Evolutionary conservation across 2,797 vertebrate species (phyloP).

Genomic region (Atherinosoma microstoma): DNA sequence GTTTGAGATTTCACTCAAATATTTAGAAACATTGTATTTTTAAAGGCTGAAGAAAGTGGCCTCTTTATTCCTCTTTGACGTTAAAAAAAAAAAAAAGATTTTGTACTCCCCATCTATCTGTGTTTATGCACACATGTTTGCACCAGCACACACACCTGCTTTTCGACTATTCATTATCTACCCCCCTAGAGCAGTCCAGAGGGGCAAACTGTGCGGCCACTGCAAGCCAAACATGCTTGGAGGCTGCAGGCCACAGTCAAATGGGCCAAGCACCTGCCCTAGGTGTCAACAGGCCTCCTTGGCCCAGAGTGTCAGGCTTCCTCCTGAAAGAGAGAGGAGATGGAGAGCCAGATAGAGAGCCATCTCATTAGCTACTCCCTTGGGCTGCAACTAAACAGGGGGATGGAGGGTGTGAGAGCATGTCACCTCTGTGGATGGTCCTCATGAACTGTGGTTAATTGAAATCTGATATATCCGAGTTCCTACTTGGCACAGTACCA

Average conservation of each 20-base stretch:
- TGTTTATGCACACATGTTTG: slow-evolving; percentile 24
- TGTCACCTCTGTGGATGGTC: slow-evolving; percentile 72
- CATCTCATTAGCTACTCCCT: slow-evolving; percentile 83
- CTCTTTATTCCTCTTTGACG: slow-evolving; percentile 2
- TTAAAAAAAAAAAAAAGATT: slow-evolving; percentile 13
- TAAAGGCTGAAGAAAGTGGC: slow-evolving; percentile 6
- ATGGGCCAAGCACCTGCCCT: slow-evolving; percentile 78
- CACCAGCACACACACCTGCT: slow-evolving; percentile 45
- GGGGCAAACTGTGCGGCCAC: slow-evolving; percentile 74
- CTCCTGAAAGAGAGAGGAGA: slow-evolving; percentile 70
- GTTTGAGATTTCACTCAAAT: slow-evolving; percentile 19
- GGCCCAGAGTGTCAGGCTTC: slow-evolving; percentile 70
- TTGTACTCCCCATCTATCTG: slow-evolving; percentile 40
- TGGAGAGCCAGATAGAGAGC: slow-evolving; percentile 74
- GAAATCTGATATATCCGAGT: slow-evolving; percentile 81
- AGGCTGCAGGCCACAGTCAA: slow-evolving; percentile 79
- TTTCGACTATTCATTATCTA: slow-evolving; percentile 76
- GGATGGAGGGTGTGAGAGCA: slow-evolving; percentile 68
- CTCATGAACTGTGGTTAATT: slow-evolving; percentile 79
- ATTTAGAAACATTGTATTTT: slow-evolving; percentile 25
- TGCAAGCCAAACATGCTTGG: slow-evolving; percentile 75
- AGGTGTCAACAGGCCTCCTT: slow-evolving; percentile 80
- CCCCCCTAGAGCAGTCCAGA: slow-evolving; percentile 75
- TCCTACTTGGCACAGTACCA: slow-evolving; percentile 61
- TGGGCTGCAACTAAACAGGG: slow-evolving; percentile 75